Conservation (phyloP, 2,888 invertebrate genomes). For the Zootermopsis nevadensis region DNA sequence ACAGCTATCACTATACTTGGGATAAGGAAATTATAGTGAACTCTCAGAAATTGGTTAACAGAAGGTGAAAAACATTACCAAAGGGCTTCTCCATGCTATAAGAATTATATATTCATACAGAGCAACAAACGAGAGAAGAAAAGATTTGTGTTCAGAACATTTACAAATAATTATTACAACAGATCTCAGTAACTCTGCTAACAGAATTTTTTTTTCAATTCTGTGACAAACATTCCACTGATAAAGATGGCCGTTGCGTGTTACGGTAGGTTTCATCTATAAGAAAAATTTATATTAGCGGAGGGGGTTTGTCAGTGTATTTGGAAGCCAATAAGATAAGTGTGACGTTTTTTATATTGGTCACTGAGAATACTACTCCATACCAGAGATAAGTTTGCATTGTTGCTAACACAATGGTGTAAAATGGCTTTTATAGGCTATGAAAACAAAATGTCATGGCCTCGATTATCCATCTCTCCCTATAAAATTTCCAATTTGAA, state of each 20-base stretch:
- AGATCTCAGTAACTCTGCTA: conserved; percentile 34
- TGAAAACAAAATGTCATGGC: no score
- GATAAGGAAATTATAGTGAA: conserved; percentile 93
- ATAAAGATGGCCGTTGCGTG: conserved; percentile 46
- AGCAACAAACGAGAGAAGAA: conserved; percentile 15
- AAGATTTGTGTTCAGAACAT: background rate
- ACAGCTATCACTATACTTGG: conserved; percentile 91
- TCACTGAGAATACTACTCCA: no score
- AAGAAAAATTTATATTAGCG: background rate
- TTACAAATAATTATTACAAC: conserved; percentile 9
- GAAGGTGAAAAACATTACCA: conserved; percentile 75
- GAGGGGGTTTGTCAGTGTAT: background rate
- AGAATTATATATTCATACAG: background rate
- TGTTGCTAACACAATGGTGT: no score
- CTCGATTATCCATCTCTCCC: no score
- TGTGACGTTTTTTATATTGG: no score
- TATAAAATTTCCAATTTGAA: no score
- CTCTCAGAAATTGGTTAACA: conserved; percentile 92
- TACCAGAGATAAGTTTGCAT: no score
- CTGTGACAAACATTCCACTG: conserved; percentile 26
- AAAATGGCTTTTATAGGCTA: no score
- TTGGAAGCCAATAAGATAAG: no score
- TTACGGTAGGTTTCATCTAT: conserved; percentile 48
- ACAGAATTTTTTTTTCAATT: conserved; percentile 27
- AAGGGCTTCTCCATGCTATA: conserved; percentile 37